Conservation (phyloP, 2,888 invertebrate genomes). For the Meteorus cinctellus region DNA sequence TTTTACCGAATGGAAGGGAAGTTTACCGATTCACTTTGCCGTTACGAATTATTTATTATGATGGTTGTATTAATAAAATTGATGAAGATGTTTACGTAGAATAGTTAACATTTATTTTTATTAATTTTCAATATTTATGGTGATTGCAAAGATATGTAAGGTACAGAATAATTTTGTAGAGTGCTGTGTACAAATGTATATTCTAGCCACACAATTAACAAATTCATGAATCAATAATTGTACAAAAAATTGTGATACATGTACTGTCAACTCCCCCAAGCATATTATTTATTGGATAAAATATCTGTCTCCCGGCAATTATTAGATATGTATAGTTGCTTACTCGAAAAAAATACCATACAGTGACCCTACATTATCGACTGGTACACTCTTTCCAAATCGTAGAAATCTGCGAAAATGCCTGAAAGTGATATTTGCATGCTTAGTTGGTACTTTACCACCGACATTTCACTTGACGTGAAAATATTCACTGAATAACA, state of each 20-base stretch:
- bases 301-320: no score
- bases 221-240: no score
- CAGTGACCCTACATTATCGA: conserved; percentile 47
- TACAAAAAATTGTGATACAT: no score
- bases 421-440: conserved; percentile 41
- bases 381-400: conserved; percentile 31
- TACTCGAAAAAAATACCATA: not conserved
- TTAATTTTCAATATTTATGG: not conserved
- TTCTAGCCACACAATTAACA: not conserved
- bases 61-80: not conserved
- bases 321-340: not conserved
- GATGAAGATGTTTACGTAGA: not conserved
- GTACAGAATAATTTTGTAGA: not conserved
- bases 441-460: conserved; percentile 53
- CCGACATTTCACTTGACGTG: conserved; percentile 17
- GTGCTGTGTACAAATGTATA: not conserved
- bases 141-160: not conserved
- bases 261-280: no score
- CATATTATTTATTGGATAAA: no score
- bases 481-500: not conserved
- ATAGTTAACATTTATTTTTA: not conserved
- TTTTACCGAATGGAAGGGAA: conserved; percentile 1
- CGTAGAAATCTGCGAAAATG: conserved; percentile 48
- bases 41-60: not conserved
- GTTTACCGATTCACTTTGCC: conserved; percentile 8